Conservation (phyloP, 2,113 vertebrate genomes). For the Pandion haliaetus region DNA sequence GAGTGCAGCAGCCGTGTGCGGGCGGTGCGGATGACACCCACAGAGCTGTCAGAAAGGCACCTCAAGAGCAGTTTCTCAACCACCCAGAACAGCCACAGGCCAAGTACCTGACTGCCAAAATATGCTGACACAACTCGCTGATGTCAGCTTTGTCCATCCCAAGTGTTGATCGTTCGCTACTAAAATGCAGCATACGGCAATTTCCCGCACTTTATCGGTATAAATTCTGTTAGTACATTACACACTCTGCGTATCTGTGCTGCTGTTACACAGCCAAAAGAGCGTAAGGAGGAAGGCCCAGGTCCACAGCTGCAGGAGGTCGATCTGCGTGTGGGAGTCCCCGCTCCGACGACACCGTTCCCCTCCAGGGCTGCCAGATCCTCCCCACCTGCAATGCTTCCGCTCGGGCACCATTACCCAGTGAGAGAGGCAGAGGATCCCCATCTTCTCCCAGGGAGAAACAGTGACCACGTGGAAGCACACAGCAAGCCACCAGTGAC, state of each 20-base stretch:
- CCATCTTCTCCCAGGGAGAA: accelerated
- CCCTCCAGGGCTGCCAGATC: not conserved
- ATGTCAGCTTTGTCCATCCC: not conserved
- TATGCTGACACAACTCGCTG: not conserved
- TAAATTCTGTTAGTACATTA: accelerated
- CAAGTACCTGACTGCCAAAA: not conserved
- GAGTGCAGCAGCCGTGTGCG: accelerated
- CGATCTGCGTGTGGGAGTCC: not conserved
- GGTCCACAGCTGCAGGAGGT: not conserved
- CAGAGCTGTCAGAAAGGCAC: not conserved
- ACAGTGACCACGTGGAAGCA: accelerated
- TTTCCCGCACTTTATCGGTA: not conserved
- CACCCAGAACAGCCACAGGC: not conserved
- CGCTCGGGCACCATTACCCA: accelerated
- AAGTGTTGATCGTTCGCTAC: accelerated
- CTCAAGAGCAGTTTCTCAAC: not conserved
- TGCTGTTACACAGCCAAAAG: not conserved
- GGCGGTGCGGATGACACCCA: not conserved
- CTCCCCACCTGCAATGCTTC: not conserved
- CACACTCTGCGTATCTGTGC: accelerated
- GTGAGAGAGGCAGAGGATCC: not conserved
- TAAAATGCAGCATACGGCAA: not conserved
- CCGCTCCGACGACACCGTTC: accelerated
- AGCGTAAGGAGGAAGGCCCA: not conserved
- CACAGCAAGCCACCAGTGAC: not conserved